A percentile compares a stretch with the other conserved stretches of the same genome.
Evolutionary conservation across 92 coral and sea anemone genomes (phyloP).

Genomic region (Phenganax subtilis): DNA sequence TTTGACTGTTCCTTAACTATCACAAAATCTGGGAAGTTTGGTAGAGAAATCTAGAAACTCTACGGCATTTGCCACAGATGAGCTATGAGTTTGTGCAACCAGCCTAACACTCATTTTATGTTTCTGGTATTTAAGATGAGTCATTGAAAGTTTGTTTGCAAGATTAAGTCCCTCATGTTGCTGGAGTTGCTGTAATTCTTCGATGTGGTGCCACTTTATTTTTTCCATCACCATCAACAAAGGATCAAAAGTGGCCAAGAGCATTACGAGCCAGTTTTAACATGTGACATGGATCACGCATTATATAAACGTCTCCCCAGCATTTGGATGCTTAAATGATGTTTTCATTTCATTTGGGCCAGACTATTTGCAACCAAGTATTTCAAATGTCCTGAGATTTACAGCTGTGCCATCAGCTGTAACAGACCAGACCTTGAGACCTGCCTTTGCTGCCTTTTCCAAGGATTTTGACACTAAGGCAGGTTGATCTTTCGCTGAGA

Average conservation of each 20-base stretch:
- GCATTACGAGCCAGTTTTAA: not conserved
- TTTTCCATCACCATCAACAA: not conserved
- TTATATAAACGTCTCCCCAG: not conserved
- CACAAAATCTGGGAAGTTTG: too few relatives aligned
- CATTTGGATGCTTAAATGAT: not conserved
- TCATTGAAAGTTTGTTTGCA: not conserved
- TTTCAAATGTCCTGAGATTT: not conserved
- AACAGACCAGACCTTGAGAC: conserved; percentile 13
- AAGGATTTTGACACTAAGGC: not conserved
- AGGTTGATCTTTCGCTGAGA: not conserved
- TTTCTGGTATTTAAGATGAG: too few relatives aligned
- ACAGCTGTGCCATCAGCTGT: not conserved
- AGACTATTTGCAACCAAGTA: not conserved
- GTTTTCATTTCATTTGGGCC: not conserved
- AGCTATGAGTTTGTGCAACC: too few relatives aligned
- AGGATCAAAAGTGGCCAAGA: not conserved
- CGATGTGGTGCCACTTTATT: not conserved
- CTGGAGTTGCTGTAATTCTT: not conserved
- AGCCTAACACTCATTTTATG: too few relatives aligned
- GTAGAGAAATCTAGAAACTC: too few relatives aligned
- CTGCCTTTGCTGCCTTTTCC: not conserved
- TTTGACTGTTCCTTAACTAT: not conserved
- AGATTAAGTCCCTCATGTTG: not conserved
- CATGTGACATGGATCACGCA: not conserved
- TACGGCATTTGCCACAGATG: too few relatives aligned